Evolutionary conservation across 2,797 vertebrate species (phyloP).

Genomic region (Sphenopsis melanotis): DNA sequence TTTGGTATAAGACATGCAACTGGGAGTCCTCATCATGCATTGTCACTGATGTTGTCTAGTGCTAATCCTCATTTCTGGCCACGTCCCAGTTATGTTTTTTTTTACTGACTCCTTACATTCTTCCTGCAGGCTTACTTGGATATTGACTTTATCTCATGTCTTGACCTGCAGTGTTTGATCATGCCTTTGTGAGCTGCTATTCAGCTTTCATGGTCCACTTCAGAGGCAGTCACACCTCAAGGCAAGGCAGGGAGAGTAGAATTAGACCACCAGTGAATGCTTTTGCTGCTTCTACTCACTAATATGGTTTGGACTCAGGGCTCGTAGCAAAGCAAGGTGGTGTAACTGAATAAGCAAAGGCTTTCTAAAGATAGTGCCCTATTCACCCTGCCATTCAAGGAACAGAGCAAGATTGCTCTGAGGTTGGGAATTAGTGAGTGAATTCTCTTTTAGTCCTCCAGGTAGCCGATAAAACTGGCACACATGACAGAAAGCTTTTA

Average conservation of each 20-base stretch:
- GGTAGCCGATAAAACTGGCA: slow-evolving; percentile 47
- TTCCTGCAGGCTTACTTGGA: not conserved
- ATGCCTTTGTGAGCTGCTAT: not conserved
- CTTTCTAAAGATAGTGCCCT: slow-evolving; percentile 33
- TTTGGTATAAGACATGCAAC: not conserved
- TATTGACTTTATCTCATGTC: not conserved
- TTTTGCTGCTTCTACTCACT: not conserved
- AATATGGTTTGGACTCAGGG: not conserved
- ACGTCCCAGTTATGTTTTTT: not conserved
- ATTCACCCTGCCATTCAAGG: slow-evolving; percentile 16
- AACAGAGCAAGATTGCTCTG: slow-evolving; percentile 17
- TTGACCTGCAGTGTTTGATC: not conserved
- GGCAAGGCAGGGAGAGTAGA: not conserved
- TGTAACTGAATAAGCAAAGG: slow-evolving; percentile 3
- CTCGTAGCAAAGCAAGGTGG: not conserved
- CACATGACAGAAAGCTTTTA: slow-evolving; percentile 27
- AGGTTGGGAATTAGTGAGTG: slow-evolving; percentile 32
- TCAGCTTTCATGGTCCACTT: not conserved
- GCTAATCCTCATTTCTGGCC: slow-evolving; percentile 5
- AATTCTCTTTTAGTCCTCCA: slow-evolving; percentile 40
- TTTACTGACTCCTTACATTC: not conserved
- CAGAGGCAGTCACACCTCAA: not conserved
- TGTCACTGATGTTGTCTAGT: not conserved
- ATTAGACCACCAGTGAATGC: not conserved
- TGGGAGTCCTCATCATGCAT: slow-evolving; percentile 11